These are phyloP conservation scores for Limnephilus rhombicus DNA, from an alignment of 2,888 invertebrate species.

Conservation along the genomic window DNA sequence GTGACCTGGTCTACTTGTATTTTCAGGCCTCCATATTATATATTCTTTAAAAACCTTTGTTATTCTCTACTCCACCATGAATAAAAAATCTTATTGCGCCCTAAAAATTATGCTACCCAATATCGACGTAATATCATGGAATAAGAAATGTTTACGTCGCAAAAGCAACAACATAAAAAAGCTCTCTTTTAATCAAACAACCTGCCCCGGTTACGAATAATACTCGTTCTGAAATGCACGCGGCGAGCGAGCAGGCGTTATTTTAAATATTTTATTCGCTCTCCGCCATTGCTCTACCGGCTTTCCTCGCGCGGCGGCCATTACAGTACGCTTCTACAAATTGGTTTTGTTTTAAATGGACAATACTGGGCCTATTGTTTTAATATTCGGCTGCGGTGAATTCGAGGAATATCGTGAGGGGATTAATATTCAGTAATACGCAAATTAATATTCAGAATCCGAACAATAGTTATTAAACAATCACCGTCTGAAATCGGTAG, in stretches of 20 bases:
- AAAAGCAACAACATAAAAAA: background rate
- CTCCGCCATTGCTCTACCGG: background rate
- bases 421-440: background rate
- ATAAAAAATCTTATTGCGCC: background rate
- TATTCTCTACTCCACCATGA: background rate
- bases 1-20: too few relatives aligned
- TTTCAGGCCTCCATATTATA: too few relatives aligned
- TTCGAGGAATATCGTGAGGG: background rate
- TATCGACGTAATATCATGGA: background rate
- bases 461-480: background rate
- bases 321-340: constrained; percentile 16
- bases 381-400: background rate
- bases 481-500: background rate
- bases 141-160: background rate
- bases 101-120: background rate
- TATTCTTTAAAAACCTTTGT: background rate
- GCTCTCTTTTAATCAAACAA: constrained; percentile 17
- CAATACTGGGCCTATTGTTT: background rate
- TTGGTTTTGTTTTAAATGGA: constrained; percentile 12
- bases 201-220: background rate
- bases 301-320: constrained; percentile 3
- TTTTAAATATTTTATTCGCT: constrained; percentile 28
- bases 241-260: background rate
- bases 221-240: constrained; percentile 15
- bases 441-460: background rate